Conservation (phyloP, 1,140 invertebrate species). For the Meteorus sp. region DNA sequence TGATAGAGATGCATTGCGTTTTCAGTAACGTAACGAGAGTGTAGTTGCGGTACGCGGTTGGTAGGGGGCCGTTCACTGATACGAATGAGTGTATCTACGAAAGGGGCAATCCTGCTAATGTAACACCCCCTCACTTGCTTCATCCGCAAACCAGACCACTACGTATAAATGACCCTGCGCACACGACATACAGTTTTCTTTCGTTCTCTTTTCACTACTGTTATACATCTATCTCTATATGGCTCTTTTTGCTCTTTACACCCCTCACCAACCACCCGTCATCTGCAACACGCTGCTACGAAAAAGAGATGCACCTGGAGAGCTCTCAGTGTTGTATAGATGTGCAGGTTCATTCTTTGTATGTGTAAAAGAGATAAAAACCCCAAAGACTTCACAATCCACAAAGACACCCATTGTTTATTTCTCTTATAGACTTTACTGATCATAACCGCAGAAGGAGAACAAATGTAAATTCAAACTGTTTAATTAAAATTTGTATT, state of each 20-base stretch:
- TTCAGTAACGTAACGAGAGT: slow-evolving; percentile 3
- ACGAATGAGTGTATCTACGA: slow-evolving; percentile 18
- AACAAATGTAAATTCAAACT: no score
- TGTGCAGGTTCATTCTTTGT: not conserved
- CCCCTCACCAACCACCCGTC: slow-evolving; percentile 13
- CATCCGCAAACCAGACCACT: slow-evolving; percentile 40
- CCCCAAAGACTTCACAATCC: not conserved
- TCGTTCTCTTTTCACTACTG: slow-evolving; percentile 25
- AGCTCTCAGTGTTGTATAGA: not conserved
- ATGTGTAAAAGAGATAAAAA: not conserved
- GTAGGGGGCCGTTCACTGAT: slow-evolving; percentile 11
- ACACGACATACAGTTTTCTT: slow-evolving; percentile 35
- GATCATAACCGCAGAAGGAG: no score
- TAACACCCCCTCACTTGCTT: slow-evolving; percentile 43
- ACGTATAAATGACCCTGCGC: slow-evolving; percentile 46
- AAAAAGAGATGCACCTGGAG: slow-evolving; percentile 9
- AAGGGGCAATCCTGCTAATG: slow-evolving; percentile 53
- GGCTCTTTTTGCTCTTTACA: slow-evolving; percentile 23
- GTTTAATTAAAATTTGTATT: no score
- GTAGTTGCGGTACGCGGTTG: slow-evolving; percentile 11
- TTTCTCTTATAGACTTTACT: no score
- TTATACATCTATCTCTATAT: slow-evolving; percentile 11
- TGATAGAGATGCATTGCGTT: slow-evolving; percentile 18
- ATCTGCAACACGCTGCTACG: slow-evolving; percentile 11
- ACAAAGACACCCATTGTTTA: no score